Evolutionary conservation across 2,888 invertebrate species (phyloP).

Genomic region (Meghimatium bilineatum): DNA sequence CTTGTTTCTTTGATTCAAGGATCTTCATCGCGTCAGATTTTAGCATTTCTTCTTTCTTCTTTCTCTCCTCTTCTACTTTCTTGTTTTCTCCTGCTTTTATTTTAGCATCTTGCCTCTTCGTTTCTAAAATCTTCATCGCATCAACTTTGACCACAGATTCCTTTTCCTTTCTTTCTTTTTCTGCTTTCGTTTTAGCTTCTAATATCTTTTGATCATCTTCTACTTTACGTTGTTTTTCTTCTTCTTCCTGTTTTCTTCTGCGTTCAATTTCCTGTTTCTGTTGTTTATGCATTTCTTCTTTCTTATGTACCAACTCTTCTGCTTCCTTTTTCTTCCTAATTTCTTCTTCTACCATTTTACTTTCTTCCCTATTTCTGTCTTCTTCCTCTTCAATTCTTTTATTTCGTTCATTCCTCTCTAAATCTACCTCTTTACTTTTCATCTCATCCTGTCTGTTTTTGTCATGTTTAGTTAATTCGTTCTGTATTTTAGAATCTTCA

Average conservation of each 20-base stretch:
- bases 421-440: background rate
- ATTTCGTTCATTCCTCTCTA: background rate
- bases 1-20: background rate
- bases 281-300: background rate
- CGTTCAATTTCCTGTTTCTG: background rate
- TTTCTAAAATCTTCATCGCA: background rate
- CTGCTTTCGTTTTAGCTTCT: background rate
- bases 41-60: no score
- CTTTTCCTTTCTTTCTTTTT: background rate
- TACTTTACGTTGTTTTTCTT: background rate
- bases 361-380: constrained; percentile 1
- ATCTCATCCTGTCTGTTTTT: background rate
- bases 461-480: background rate
- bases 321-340: constrained; percentile 2
- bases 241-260: background rate
- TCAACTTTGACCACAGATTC: background rate
- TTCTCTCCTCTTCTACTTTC: no score
- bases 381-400: background rate
- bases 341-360: background rate
- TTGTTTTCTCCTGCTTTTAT: background rate
- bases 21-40: background rate
- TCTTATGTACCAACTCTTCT: background rate
- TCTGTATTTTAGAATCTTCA: background rate
- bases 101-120: background rate
- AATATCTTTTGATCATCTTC: background rate